Conservation (phyloP, 2,888 invertebrate species). For the Drosophila silvestris region DNA sequence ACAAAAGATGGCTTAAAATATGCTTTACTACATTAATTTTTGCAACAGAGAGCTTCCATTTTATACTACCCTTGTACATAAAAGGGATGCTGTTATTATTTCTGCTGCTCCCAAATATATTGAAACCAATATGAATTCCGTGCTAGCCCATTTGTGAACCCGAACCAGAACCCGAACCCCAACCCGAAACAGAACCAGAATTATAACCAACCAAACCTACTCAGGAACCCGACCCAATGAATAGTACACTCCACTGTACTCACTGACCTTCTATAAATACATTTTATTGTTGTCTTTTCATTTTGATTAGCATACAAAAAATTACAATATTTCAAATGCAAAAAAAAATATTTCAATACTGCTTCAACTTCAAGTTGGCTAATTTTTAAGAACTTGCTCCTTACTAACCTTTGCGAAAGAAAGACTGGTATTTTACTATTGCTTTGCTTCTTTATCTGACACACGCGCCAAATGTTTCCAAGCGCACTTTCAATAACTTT, state of each 20-base stretch:
- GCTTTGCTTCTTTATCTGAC: slow-evolving; percentile 70
- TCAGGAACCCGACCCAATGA: not conserved
- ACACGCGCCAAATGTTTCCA: slow-evolving; percentile 64
- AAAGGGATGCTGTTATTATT: slow-evolving; percentile 72
- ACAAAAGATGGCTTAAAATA: slow-evolving; percentile 85
- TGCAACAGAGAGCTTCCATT: slow-evolving; percentile 82
- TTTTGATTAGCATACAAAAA: slow-evolving; percentile 28
- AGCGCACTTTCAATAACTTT: slow-evolving; percentile 62
- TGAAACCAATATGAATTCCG: slow-evolving; percentile 29
- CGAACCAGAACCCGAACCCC: not conserved
- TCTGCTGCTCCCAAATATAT: slow-evolving; percentile 69
- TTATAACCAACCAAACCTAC: not conserved
- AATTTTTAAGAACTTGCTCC: slow-evolving; percentile 19
- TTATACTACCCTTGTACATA: slow-evolving; percentile 68
- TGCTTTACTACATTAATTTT: slow-evolving; percentile 84
- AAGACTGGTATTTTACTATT: slow-evolving; percentile 52
- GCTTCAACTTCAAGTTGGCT: slow-evolving; percentile 46
- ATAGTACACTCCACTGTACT: slow-evolving; percentile 20
- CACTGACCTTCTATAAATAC: slow-evolving; percentile 13
- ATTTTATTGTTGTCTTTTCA: slow-evolving; percentile 24
- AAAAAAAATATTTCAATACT: slow-evolving; percentile 19
- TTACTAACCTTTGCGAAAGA: slow-evolving; percentile 13
- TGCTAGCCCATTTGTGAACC: slow-evolving; percentile 40
- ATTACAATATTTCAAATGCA: not conserved
- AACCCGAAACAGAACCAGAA: slow-evolving; percentile 20